These are phyloP conservation scores for Tinea semifulvella DNA, from an alignment of 2,888 invertebrate genomes.

Conservation along the genomic window DNA sequence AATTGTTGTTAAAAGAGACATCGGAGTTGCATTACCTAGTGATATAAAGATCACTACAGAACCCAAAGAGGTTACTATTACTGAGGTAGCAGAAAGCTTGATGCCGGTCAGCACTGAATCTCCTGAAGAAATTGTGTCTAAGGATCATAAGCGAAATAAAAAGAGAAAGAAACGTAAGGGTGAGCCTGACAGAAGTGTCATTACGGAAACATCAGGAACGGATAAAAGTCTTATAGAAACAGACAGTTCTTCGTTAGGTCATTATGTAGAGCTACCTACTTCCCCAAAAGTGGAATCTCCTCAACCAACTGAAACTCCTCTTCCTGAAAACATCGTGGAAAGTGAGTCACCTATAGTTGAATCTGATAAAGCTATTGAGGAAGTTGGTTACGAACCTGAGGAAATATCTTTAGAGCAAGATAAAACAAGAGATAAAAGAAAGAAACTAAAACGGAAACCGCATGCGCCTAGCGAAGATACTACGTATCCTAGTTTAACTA, in stretches of 20 bases:
- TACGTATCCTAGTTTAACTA: constrained; percentile 42
- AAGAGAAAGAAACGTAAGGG: constrained; percentile 72
- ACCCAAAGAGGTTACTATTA: constrained; percentile 20
- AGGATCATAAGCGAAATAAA: constrained; percentile 65
- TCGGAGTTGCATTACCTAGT: constrained; percentile 41
- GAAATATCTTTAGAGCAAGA: constrained; percentile 60
- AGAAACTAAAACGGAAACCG: constrained; percentile 58
- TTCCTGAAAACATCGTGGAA: constrained; percentile 32
- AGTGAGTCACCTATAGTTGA: constrained; percentile 56
- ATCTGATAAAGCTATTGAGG: constrained; percentile 53
- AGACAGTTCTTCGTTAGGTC: constrained; percentile 51
- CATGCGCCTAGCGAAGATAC: constrained; percentile 48
- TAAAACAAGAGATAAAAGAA: constrained; percentile 34
- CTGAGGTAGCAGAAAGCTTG: constrained; percentile 40
- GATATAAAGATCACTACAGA: constrained; percentile 35
- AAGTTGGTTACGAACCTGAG: constrained; percentile 79
- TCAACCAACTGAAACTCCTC: constrained; percentile 36
- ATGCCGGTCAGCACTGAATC: constrained; percentile 26
- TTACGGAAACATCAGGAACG: constrained; percentile 34
- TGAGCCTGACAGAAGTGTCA: constrained; percentile 32
- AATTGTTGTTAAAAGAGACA: constrained; percentile 42
- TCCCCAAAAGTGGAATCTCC: constrained; percentile 61
- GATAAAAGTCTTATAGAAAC: constrained; percentile 45
- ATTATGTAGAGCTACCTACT: constrained; percentile 47
- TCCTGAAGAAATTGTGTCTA: constrained; percentile 23